Evolutionary conservation across 1,140 invertebrate genomes (phyloP).

Genomic region (Drosophila ironensis): DNA sequence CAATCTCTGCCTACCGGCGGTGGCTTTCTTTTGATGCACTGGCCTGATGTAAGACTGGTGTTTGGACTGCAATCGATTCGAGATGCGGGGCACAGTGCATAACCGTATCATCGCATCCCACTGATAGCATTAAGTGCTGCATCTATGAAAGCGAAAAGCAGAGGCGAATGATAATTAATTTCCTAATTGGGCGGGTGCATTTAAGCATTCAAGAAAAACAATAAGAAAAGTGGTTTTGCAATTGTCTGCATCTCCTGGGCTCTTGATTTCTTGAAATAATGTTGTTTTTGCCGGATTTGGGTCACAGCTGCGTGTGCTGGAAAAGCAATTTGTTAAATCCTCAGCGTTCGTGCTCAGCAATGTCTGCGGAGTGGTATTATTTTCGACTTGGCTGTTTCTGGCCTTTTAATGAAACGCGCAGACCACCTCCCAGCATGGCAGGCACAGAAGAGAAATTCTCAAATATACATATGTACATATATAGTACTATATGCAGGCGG

Average conservation of each 20-base stretch:
- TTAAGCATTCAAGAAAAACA: too few species aligned
- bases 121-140: constrained; percentile 16
- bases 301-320: constrained; percentile 49
- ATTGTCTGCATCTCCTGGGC: constrained; percentile 10
- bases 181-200: neutral
- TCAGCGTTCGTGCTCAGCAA: constrained; percentile 26
- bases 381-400: constrained; percentile 24
- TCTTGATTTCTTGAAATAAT: constrained; percentile 23
- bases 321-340: constrained; percentile 33
- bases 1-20: constrained; percentile 19
- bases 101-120: constrained; percentile 28
- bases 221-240: constrained; percentile 27
- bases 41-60: constrained; percentile 25
- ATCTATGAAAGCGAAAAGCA: constrained; percentile 30
- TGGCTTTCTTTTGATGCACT: constrained; percentile 31
- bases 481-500: constrained; percentile 44
- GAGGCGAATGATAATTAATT: constrained; percentile 12
- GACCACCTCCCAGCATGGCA: constrained; percentile 37
- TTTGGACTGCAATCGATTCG: constrained; percentile 27
- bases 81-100: constrained; percentile 19
- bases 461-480: too few species aligned
- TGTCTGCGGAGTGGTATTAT: constrained; percentile 11
- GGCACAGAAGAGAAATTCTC: neutral
- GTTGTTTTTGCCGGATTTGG: constrained; percentile 21
- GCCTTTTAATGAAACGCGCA: constrained; percentile 40